Percentiles rank a stretch among this genome's conserved stretches.
phyloP scores from a whole-genome alignment of 2,888 invertebrate species.

The Onthophagus sagittarius region DNA sequence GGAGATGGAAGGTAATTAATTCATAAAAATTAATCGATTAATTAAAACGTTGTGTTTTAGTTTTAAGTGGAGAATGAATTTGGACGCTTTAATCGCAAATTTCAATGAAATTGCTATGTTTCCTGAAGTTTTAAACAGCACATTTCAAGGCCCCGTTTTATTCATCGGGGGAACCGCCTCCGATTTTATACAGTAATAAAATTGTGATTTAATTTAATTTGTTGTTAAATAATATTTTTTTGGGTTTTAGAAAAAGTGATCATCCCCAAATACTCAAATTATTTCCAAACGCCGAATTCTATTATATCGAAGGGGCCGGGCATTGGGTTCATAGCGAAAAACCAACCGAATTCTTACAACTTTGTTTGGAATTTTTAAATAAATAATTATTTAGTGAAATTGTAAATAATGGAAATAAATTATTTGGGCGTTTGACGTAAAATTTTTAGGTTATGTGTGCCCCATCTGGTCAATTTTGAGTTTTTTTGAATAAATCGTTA shows the following conservation, averaged over 20 bases:
- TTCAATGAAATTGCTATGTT: slow-evolving; percentile 65
- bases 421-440: too few relatives aligned
- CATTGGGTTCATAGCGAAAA: slow-evolving; percentile 95
- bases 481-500: too few relatives aligned
- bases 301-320: slow-evolving; percentile 74
- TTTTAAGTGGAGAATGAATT: slow-evolving; percentile 77
- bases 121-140: slow-evolving; percentile 49
- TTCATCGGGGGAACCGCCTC: slow-evolving; percentile 85
- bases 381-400: slow-evolving; percentile 15
- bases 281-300: slow-evolving; percentile 69
- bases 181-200: slow-evolving; percentile 68
- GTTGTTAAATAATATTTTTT: slow-evolving; percentile 1
- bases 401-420: too few relatives aligned
- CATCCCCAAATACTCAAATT: slow-evolving; percentile 61
- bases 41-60: slow-evolving; percentile 33
- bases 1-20: slow-evolving; percentile 38
- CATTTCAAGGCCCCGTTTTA: slow-evolving; percentile 62
- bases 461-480: too few relatives aligned
- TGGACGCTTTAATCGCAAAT: slow-evolving; percentile 65
- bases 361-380: slow-evolving; percentile 61
- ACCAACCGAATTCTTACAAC: slow-evolving; percentile 70
- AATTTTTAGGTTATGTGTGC: too few relatives aligned
- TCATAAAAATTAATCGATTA: neutral
- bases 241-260: slow-evolving; percentile 50
- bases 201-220: neutral